Evolutionary conservation across 1,140 invertebrate genomes (phyloP), one percentile per base, ranked within the genome.

Genomic region (Panagrolaimus sp.): DNA sequence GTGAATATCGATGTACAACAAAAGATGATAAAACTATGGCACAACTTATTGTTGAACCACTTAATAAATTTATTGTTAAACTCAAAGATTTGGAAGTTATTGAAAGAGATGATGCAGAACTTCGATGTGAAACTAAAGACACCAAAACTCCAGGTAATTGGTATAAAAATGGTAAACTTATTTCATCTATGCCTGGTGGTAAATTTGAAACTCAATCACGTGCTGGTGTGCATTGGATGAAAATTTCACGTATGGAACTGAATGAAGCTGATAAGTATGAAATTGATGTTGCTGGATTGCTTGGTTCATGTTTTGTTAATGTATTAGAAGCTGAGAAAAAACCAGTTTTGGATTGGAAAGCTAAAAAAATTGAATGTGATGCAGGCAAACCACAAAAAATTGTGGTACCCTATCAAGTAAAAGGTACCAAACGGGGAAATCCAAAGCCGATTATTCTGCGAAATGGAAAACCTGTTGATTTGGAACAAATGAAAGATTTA

Each of bases 1-100:
- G 90, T 42, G 89, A 92, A 83, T 98, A 94, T 80, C 87, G 86
- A 25, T 95, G 92, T 81, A 92, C 83, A 67, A 82, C 82, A 0
- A 82, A 83, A 65, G 80, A 82, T 63, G 80, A 82, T 53, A 76
- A 81, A 68, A 83, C 80, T 20, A 77, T 82, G 72, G 79, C 75
- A 14, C 80, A 82, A 66, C 80, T 82, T 14, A 82, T 82, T 62
- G 82, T 83, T 25, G 80, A 82, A 38, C 69, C 80, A 11, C 63
- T 82, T 61, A 82, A 82, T 65, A 82, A 82, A 66, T 82, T 82
- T 68, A 70, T 78, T 47, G 71, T 74, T n/a, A 70, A 72, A 64
- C 65, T 82, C 45, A 72, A 72, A 38, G 80, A 82, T 38, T 67
- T 68, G 20, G 77, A 83, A 69, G 80, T 83, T 11, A 74, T 81